Percentiles rank a stretch among this genome's conserved stretches.
These are phyloP conservation scores for Andrena trimmerana DNA, from an alignment of 2,888 invertebrate genomes.

Conservation along the genomic window DNA sequence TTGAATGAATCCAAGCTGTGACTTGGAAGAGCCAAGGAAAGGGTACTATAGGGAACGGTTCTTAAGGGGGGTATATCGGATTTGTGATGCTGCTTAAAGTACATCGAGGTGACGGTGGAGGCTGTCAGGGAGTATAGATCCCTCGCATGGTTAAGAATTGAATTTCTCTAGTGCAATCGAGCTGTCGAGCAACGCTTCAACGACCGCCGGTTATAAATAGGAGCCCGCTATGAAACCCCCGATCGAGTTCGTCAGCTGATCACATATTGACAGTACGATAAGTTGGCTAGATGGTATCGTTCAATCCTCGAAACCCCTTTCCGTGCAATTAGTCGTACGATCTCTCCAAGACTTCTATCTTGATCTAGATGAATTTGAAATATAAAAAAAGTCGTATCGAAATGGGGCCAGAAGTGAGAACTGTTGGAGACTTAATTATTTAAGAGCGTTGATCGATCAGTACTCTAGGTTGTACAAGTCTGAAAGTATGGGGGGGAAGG, in stretches of 20 bases:
- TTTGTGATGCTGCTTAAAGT: neutral
- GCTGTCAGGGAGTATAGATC: neutral
- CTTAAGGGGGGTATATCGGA: neutral
- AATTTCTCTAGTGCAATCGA: slow-evolving; percentile 36
- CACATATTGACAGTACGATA: slow-evolving; percentile 82
- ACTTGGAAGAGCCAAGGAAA: neutral
- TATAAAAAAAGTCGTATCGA: neutral
- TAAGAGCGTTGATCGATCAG: no score
- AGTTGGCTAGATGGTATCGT: slow-evolving; percentile 64
- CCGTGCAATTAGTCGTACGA: slow-evolving; percentile 44
- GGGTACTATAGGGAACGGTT: neutral
- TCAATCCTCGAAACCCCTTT: slow-evolving; percentile 47
- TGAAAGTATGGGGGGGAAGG: neutral
- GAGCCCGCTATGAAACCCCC: slow-evolving; percentile 46
- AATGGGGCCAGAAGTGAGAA: neutral
- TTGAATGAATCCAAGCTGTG: neutral
- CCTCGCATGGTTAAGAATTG: neutral
- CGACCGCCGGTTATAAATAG: slow-evolving; percentile 66
- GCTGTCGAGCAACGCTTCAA: slow-evolving; percentile 19
- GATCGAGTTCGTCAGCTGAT: slow-evolving; percentile 79
- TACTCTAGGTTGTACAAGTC: neutral
- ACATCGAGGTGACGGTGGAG: neutral
- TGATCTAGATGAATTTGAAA: neutral
- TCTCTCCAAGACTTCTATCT: neutral
- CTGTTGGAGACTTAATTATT: neutral